Evolutionary conservation across 2,113 vertebrate species (phyloP), one percentile per base, ranked within the genome.

Genomic region (Pampusana beccarii): DNA sequence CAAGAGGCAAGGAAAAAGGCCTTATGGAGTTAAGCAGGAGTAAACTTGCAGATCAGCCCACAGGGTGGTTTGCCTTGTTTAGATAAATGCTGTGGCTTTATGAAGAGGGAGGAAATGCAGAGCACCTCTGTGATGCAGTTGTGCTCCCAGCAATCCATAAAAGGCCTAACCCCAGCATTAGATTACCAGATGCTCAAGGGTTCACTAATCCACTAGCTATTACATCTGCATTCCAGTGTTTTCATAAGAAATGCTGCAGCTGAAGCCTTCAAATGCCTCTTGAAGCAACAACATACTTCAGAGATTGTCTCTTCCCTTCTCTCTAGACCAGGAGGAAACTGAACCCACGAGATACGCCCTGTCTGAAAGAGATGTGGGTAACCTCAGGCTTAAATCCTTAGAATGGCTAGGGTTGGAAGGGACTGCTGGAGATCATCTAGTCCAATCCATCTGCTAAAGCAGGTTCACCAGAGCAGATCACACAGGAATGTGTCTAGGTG

Each of bases 151-250:
- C 26, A 80, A 66, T 83, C 67, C 51, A 31, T 54, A 64, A 83
- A 83, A 93, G 29, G 11, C 34, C 33, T 80, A 71, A 48, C 13
- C 8, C 26, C 33, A 80, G 36, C 34, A 77, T 66, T 80, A 83
- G 29, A 86, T 78, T 90, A 83, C 82, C 82, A 78, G 85, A 92
- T 88, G 75, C 46, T 90, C 67, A 44, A 42, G 29, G 4, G 5
- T 60, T 78, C 48, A 28, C 29, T 96, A 93, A 93, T 80, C 81
- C 34, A 4, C 36, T 40, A 64, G 56, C 46, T 94, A 80, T 96
- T 92, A 58, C 42, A 83, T 53, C 11, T 90, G 15, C 75, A 56
- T 94, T 94, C 82, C 90, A 86, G 64, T 10, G 8, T 80, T 93
- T 95, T 92, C 72, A 15, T 64, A 80, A 58, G 51, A 78, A 90